Percentiles rank a stretch among this genome's conserved stretches.
These are phyloP conservation scores for Mesopsocus fuscifrons DNA, from an alignment of 2,888 invertebrate genomes.

Conservation along the genomic window DNA sequence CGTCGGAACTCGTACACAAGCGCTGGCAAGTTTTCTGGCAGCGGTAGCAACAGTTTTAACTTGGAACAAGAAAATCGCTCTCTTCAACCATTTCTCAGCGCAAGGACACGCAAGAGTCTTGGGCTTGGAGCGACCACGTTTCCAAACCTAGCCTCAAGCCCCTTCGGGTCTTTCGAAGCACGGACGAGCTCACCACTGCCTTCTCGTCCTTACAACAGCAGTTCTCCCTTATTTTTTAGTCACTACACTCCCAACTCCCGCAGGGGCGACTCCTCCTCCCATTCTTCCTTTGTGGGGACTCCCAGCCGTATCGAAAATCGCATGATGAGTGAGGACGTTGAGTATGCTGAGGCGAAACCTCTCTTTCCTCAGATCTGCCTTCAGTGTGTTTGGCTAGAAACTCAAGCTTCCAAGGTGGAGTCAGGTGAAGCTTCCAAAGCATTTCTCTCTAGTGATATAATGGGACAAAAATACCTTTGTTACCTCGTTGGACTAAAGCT, in stretches of 20 bases:
- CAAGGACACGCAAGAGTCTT: slow-evolving; percentile 6
- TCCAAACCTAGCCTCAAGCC: background rate
- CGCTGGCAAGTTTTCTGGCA: background rate
- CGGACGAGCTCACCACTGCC: slow-evolving; percentile 6
- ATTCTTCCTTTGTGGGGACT: slow-evolving; percentile 21
- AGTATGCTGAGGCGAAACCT: slow-evolving; percentile 37
- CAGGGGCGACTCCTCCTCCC: slow-evolving; percentile 18
- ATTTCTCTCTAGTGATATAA: slow-evolving; percentile 68
- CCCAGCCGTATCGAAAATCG: slow-evolving; percentile 8
- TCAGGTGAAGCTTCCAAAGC: slow-evolving; percentile 47
- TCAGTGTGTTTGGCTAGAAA: slow-evolving; percentile 78
- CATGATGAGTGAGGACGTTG: slow-evolving; percentile 5
- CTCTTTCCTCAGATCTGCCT: slow-evolving; percentile 71
- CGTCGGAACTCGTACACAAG: background rate
- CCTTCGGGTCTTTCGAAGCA: background rate
- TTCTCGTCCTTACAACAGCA: background rate
- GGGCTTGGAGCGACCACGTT: background rate
- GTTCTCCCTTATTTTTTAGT: slow-evolving; percentile 1
- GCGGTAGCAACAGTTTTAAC: slow-evolving; percentile 4
- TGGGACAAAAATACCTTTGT: slow-evolving; percentile 69
- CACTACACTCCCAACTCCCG: slow-evolving; percentile 13
- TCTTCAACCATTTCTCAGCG: slow-evolving; percentile 1
- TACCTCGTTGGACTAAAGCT: slow-evolving; percentile 33
- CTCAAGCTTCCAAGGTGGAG: slow-evolving; percentile 18
- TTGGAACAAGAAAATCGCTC: background rate